Conservation (phyloP, 2,797 vertebrate genomes). For the Phoebastria nigripes region DNA sequence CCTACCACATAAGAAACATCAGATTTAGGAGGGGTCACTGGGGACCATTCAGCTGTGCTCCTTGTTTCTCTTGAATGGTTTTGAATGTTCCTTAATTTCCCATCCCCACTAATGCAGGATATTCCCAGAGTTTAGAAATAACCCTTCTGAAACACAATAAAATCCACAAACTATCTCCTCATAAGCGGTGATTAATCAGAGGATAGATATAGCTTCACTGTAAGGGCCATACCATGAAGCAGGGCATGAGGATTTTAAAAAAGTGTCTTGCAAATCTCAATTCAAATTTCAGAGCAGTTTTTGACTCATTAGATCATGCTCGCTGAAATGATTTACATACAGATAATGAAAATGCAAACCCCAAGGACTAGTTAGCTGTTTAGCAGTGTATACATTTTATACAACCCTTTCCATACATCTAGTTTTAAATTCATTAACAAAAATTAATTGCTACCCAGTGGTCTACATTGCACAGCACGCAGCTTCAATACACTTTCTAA, state of each 20-base stretch:
- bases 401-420: conserved; percentile 73
- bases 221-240: not conserved
- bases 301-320: conserved; percentile 70
- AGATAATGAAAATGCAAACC: conserved; percentile 73
- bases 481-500: conserved; percentile 52
- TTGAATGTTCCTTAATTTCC: not conserved
- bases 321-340: conserved; percentile 73
- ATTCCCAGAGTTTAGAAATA: not conserved
- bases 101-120: not conserved
- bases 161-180: not conserved
- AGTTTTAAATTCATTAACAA: conserved; percentile 80
- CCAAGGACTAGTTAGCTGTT: conserved; percentile 79
- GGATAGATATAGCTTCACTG: not conserved
- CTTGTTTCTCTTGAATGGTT: not conserved
- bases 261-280: not conserved
- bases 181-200: not conserved
- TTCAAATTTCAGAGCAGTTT: conserved; percentile 42
- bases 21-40: not conserved
- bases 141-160: not conserved
- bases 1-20: not conserved
- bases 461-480: conserved; percentile 30
- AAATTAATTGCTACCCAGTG: conserved; percentile 72
- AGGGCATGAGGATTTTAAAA: not conserved
- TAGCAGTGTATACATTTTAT: conserved; percentile 76
- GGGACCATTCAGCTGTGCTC: not conserved